phyloP scores from a whole-genome alignment of 1,140 invertebrate genomes.

The Cylas formicarius region DNA sequence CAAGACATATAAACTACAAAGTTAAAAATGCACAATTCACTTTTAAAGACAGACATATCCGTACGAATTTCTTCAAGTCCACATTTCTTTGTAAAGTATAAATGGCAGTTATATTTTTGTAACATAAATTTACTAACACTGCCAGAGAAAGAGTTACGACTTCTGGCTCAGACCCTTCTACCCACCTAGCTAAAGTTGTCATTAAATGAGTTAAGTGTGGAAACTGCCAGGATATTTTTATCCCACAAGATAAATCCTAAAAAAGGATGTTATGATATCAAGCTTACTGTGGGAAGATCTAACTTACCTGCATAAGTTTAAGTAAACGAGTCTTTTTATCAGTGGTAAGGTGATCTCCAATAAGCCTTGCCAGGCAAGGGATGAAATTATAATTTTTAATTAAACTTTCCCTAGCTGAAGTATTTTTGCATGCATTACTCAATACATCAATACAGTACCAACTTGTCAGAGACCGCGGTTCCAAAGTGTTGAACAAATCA shows the following conservation, averaged over 20 bases:
- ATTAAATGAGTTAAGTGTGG: slow-evolving; percentile 56
- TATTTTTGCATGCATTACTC: slow-evolving; percentile 52
- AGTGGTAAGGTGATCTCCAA: slow-evolving; percentile 47
- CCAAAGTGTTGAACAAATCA: slow-evolving; percentile 40
- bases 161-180: slow-evolving; percentile 47
- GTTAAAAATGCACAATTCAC: slow-evolving; percentile 31
- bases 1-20: slow-evolving; percentile 5
- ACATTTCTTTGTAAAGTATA: slow-evolving; percentile 57
- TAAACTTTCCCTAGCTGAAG: slow-evolving; percentile 50
- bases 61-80: slow-evolving; percentile 54
- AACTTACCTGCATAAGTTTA: slow-evolving; percentile 48
- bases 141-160: slow-evolving; percentile 53
- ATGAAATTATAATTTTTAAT: slow-evolving; percentile 63
- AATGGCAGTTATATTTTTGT: slow-evolving; percentile 59
- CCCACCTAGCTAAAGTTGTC: slow-evolving; percentile 53
- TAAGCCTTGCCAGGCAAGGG: slow-evolving; percentile 52
- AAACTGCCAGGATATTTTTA: slow-evolving; percentile 64
- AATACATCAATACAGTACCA: slow-evolving; percentile 59
- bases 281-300: slow-evolving; percentile 27
- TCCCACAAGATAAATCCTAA: slow-evolving; percentile 61
- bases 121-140: slow-evolving; percentile 64
- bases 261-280: slow-evolving; percentile 36
- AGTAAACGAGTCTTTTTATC: slow-evolving; percentile 50
- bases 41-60: slow-evolving; percentile 51
- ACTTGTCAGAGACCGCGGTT: slow-evolving; percentile 35